These are phyloP conservation scores for Pocillopora damicornis DNA, from an alignment of 64 coral and sea anemone genomes.

Conservation along the genomic window DNA sequence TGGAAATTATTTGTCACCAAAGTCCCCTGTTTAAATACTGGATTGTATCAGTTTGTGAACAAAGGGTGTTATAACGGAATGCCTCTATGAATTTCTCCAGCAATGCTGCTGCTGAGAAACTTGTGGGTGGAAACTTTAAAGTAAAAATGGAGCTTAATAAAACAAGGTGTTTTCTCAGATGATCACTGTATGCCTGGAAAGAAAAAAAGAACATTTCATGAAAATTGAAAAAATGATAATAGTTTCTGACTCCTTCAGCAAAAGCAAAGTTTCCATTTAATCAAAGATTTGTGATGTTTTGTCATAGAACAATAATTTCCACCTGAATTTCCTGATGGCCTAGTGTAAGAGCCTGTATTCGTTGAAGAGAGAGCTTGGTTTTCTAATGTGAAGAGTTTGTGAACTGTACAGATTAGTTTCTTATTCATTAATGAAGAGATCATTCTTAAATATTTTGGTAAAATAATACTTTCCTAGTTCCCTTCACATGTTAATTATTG, in stretches of 20 bases:
- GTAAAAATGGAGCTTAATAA: not conserved
- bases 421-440: constrained; percentile 29
- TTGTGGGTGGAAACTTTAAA: too few species aligned
- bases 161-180: not conserved
- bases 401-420: constrained; percentile 33
- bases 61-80: too few species aligned
- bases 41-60: too few species aligned
- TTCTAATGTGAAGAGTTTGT: constrained; percentile 28
- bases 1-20: too few species aligned
- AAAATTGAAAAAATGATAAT: not conserved
- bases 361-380: not conserved
- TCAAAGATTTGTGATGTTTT: not conserved
- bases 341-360: not conserved
- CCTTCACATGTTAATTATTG: not conserved
- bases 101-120: too few species aligned
- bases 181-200: not conserved
- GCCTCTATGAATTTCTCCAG: too few species aligned
- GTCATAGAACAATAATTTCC: not conserved
- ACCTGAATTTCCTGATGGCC: not conserved
- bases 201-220: not conserved
- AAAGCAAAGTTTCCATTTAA: not conserved
- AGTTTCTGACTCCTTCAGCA: not conserved
- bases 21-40: too few species aligned
- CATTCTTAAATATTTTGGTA: constrained; percentile 35
- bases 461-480: constrained; percentile 9